Evolutionary conservation across 2,113 vertebrate genomes (phyloP), one percentile per base, ranked within the genome.

Genomic region (Prionailurus viverrinus): DNA sequence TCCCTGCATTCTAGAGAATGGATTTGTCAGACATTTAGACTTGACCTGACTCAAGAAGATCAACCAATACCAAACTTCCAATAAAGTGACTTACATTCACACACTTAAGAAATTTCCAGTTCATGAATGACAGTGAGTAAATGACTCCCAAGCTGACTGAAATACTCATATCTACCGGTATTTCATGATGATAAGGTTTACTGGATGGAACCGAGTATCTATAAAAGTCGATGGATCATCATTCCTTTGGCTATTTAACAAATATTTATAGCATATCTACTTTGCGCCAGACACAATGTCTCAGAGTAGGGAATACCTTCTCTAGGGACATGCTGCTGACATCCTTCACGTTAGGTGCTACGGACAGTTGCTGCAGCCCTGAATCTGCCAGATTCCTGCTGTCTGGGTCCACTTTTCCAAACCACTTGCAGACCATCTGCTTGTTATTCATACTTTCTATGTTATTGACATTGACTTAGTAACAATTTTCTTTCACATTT

Each of bases 401-500:
- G 16, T 66, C 65, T 63, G 53, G 18, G 29, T 83, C 18, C 14
- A 53, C 9, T 66, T 93, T 82, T 80, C 78, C 36, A 88, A 27
- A 86, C n/a, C 69, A 55, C 14, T 39, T 41, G 10, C 18, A 78
- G 10, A 66, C 36, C 81, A 66, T 63, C 10, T 91, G 63, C 68
- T 88, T 90, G 61, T 78, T 73, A 82, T 53, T 36, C 45, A 95
- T 6, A 41, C 27, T 23, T 68, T 86, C 92, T 87, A 13, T n/a
- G 81, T 85, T 89, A 58, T 25, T 63, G 18, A 31, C 83, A 31
- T 21, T 93, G 41, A 41, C 82, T 55, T 74, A 73, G 25, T 80
- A 94, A 80, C 16, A 76, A 36, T 33, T 86, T 90, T 84, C 45
- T 76, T 87, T 91, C 90, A 71, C 66, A 58, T 91, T 89, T 19